Evolutionary conservation across 2,888 invertebrate species (phyloP), one percentile per base, ranked within the genome.

Genomic region (Chrysodeixis includens): DNA sequence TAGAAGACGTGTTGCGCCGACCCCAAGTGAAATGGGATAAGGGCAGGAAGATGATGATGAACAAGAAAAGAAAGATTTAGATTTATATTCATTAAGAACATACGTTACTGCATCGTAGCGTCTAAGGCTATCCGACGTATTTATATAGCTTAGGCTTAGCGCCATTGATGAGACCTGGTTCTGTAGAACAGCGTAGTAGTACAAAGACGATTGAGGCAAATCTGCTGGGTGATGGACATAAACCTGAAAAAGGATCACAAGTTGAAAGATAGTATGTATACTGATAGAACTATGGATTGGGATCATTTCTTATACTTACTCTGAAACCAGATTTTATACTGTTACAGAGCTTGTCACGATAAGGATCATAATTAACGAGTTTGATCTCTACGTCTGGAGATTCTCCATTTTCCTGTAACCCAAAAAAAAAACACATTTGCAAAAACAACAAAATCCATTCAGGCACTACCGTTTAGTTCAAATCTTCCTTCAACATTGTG

Each of bases 161-260:
- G 89, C 90, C 66, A 90, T 76, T 0, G 90, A 86, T 0, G 90
- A 82, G 0, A 80, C 72, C 35, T 87, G 83, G 0, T 69, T 49
- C 0, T 85, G 74, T 1, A 86, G 7, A 0, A 83, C 82, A 8
- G 87, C 86, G 46, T 88, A 90, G 63, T 83, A 87, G 64, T 90
- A 87, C 6, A 86, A 53, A 0, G 85, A 83, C 1, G 87, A 64
- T 30, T 86, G 86, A 0, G 90, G 89, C n/a, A 84, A 61, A 53
- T 89, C 89, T 1, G 85, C 79, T 0, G 91, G 90, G 55, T 91
- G 88, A 1, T 90, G 89, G 1, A 90, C 60, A 53, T 83, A 91
- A 12, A 91, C 83, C 89, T 90, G 61, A 1, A 82, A 60, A 26
- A 0, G 79, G 10, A 35, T 9, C 54, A 8, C 9, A 22, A 44